phyloP scores from a whole-genome alignment of 2,797 vertebrate genomes.

The Tiaroga cobitis region DNA sequence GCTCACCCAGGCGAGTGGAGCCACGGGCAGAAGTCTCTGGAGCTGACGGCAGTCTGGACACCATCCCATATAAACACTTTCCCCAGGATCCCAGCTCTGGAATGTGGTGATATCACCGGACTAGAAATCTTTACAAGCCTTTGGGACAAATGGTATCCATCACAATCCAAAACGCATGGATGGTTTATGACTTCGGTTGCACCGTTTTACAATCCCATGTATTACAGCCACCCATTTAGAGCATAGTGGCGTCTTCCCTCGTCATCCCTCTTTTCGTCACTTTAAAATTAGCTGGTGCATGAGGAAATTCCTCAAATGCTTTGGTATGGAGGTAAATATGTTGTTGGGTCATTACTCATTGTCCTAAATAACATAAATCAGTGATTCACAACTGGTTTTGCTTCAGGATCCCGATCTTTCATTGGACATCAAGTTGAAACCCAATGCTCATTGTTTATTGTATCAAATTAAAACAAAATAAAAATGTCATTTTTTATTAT shows the following conservation, averaged over 20 bases:
- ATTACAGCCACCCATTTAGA: constrained; percentile 44
- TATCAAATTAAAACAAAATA: neutral
- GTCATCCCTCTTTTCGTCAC: constrained; percentile 34
- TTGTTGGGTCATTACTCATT: neutral
- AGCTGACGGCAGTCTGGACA: constrained; percentile 69
- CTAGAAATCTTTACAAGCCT: constrained; percentile 65
- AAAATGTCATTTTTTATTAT: neutral
- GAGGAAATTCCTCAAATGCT: constrained; percentile 26
- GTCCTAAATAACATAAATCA: neutral
- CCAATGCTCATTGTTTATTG: neutral
- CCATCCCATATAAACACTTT: constrained; percentile 69
- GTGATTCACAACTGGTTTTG: neutral
- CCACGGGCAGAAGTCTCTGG: constrained; percentile 64
- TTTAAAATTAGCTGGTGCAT: constrained; percentile 43
- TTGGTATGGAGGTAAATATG: neutral
- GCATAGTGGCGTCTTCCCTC: constrained; percentile 11
- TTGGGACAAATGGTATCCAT: constrained; percentile 67
- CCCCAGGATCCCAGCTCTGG: constrained; percentile 53
- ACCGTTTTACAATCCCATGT: constrained; percentile 40
- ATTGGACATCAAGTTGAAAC: neutral
- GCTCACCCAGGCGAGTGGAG: constrained; percentile 56
- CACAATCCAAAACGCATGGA: constrained; percentile 62
- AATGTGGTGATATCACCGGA: constrained; percentile 70
- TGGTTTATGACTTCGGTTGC: constrained; percentile 58
- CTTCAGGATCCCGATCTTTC: neutral